phyloP scores from a whole-genome alignment of 2,113 vertebrate genomes.

The Xiphophorus maculatus region DNA sequence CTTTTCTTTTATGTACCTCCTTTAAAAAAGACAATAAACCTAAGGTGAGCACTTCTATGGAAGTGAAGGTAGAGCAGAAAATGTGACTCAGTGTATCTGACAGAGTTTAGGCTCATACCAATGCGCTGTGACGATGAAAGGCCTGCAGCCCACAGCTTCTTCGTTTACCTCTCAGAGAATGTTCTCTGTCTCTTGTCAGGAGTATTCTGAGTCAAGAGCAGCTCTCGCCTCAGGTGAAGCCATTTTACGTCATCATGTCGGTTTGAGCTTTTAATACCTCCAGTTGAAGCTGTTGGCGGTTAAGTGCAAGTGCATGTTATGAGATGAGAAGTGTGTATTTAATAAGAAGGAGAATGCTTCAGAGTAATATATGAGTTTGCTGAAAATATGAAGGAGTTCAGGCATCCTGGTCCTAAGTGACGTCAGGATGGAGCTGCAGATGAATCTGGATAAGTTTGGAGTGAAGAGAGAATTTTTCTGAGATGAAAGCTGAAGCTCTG shows the following conservation, averaged over 20 bases:
- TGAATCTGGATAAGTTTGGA: background rate
- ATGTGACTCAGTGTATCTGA: slow-evolving; percentile 8
- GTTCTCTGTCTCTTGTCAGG: background rate
- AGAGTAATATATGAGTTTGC: background rate
- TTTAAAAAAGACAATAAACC: slow-evolving; percentile 17
- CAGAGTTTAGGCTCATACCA: slow-evolving; percentile 9
- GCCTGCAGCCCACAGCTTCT: slow-evolving; percentile 9
- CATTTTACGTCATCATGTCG: background rate
- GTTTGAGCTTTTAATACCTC: background rate
- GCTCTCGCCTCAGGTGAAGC: background rate
- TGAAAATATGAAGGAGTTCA: too few species aligned
- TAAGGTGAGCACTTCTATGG: background rate
- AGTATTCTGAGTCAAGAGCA: background rate
- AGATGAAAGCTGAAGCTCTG: background rate
- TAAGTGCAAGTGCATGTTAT: background rate
- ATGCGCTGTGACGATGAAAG: slow-evolving; percentile 8
- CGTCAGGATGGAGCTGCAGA: too few species aligned
- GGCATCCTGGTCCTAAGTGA: background rate
- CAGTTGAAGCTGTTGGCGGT: background rate
- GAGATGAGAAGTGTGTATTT: background rate
- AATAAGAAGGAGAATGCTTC: background rate
- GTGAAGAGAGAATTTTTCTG: too few species aligned
- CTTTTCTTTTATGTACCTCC: slow-evolving; percentile 23
- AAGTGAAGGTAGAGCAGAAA: slow-evolving; percentile 14
- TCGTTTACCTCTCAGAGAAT: background rate